Percentiles rank a stretch among this genome's conserved stretches.
Evolutionary conservation across 92 coral and sea anemone genomes (phyloP).

Genomic region (Galaxea fascicularis): DNA sequence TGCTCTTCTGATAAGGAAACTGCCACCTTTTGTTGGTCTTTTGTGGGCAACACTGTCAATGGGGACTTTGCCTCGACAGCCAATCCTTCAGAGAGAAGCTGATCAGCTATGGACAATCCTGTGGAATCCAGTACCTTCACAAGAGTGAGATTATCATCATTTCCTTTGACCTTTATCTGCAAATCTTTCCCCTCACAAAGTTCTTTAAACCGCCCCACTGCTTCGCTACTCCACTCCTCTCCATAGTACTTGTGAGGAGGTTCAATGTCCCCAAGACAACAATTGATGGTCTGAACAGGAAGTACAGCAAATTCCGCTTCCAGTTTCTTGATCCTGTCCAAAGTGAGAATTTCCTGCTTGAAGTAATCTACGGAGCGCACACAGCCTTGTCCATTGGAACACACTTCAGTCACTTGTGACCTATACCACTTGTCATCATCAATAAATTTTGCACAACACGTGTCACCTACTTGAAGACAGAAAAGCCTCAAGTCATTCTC

Average conservation of each 20-base stretch:
- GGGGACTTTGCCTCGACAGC: slow-evolving; percentile 26
- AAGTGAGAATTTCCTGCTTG: slow-evolving; percentile 62
- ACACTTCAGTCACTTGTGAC: slow-evolving; percentile 53
- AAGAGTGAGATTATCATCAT: not conserved
- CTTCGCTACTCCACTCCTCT: slow-evolving; percentile 55
- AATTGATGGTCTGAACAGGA: slow-evolving; percentile 71
- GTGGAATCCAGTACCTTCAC: slow-evolving; percentile 22
- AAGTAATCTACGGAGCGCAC: slow-evolving; percentile 78
- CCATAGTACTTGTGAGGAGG: slow-evolving; percentile 51
- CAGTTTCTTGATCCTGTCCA: slow-evolving; percentile 62
- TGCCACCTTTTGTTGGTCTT: not conserved
- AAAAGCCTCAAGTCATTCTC: slow-evolving; percentile 59
- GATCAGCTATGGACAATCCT: slow-evolving; percentile 9
- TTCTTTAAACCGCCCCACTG: slow-evolving; percentile 53
- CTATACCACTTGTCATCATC: slow-evolving; percentile 85
- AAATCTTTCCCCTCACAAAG: slow-evolving; percentile 56
- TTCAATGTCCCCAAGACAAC: slow-evolving; percentile 60
- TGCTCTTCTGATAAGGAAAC: not conserved
- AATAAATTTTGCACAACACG: slow-evolving; percentile 77
- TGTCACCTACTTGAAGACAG: slow-evolving; percentile 46
- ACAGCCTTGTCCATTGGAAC: slow-evolving; percentile 56
- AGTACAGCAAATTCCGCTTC: slow-evolving; percentile 58
- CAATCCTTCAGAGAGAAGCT: slow-evolving; percentile 18
- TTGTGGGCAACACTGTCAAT: not conserved
- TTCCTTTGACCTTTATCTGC: slow-evolving; percentile 15